Percentiles rank a stretch among this genome's conserved stretches.
These are phyloP conservation scores for Drosophila obscura DNA, from an alignment of 1,140 invertebrate genomes.

Conservation along the genomic window DNA sequence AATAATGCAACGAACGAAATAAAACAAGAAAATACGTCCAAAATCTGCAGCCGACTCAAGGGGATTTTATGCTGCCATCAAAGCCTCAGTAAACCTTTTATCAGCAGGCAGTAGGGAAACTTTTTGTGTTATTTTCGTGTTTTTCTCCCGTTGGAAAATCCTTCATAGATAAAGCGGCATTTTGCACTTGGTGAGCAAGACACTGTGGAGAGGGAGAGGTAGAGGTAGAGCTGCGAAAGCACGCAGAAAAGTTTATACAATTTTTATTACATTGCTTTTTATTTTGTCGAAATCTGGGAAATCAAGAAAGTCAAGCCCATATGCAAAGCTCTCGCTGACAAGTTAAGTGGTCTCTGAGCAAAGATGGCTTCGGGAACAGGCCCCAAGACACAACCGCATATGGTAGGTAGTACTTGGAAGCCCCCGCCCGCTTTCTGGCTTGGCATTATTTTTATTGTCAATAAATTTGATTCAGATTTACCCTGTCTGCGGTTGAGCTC, in stretches of 20 bases:
- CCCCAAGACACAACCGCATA: too few species aligned
- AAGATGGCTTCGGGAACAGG: too few species aligned
- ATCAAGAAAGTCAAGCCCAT: too few species aligned
- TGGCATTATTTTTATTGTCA: too few species aligned
- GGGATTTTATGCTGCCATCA: conserved; percentile 58
- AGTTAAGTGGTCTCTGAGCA: too few species aligned
- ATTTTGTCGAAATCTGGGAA: conserved; percentile 29
- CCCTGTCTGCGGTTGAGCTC: too few species aligned
- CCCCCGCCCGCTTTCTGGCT: too few species aligned
- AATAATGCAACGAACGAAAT: conserved; percentile 54
- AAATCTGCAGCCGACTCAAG: conserved; percentile 66
- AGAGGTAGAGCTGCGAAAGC: conserved; percentile 14
- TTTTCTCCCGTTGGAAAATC: conserved; percentile 32
- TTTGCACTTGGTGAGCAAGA: conserved; percentile 20
- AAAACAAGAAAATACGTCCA: conserved; percentile 19
- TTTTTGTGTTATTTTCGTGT: conserved; percentile 35
- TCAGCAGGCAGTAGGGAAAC: conserved; percentile 42
- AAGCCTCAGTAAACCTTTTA: conserved; percentile 3
- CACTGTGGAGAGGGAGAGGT: background rate
- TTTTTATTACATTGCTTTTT: conserved; percentile 69
- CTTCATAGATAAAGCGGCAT: conserved; percentile 60
- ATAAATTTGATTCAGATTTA: too few species aligned
- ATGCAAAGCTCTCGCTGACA: too few species aligned
- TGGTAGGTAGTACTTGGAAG: too few species aligned
- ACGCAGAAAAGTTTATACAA: conserved; percentile 60